phyloP scores from a whole-genome alignment of 2,113 vertebrate genomes.

The Gallinago undulata region DNA sequence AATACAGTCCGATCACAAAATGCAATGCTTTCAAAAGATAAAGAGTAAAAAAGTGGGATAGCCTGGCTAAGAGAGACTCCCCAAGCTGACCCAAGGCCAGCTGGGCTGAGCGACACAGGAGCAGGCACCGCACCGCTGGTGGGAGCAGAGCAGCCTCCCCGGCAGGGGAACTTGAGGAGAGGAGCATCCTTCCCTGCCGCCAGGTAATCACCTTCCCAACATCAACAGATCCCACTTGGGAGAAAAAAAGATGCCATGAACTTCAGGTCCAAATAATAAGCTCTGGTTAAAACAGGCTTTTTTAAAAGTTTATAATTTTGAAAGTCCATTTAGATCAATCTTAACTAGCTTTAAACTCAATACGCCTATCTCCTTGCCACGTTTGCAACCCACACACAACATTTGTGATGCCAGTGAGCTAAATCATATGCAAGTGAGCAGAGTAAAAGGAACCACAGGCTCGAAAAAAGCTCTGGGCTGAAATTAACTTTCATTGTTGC shows the following conservation, averaged over 20 bases:
- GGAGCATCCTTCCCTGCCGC: not conserved
- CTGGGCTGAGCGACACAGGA: fast-evolving
- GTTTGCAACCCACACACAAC: not conserved
- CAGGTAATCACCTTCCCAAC: not conserved
- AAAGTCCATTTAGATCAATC: slow-evolving; percentile 10
- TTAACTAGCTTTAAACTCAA: not conserved
- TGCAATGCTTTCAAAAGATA: not conserved
- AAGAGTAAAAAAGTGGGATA: not conserved
- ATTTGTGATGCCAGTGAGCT: not conserved
- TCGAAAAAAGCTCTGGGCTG: slow-evolving; percentile 14
- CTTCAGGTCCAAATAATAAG: not conserved
- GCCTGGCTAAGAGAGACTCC: not conserved
- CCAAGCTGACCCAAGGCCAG: not conserved
- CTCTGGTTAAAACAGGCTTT: not conserved
- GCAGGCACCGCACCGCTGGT: not conserved
- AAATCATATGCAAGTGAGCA: not conserved
- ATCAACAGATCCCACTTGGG: not conserved
- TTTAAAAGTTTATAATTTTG: not conserved
- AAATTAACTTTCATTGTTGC: slow-evolving; percentile 56
- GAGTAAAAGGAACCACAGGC: slow-evolving; percentile 37
- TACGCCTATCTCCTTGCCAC: slow-evolving; percentile 33
- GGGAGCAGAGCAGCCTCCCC: not conserved
- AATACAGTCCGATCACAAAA: not conserved
- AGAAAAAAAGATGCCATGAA: not conserved
- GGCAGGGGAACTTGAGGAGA: not conserved